Conservation (phyloP, 2,797 vertebrate species). For the Prunella strophiata region DNA sequence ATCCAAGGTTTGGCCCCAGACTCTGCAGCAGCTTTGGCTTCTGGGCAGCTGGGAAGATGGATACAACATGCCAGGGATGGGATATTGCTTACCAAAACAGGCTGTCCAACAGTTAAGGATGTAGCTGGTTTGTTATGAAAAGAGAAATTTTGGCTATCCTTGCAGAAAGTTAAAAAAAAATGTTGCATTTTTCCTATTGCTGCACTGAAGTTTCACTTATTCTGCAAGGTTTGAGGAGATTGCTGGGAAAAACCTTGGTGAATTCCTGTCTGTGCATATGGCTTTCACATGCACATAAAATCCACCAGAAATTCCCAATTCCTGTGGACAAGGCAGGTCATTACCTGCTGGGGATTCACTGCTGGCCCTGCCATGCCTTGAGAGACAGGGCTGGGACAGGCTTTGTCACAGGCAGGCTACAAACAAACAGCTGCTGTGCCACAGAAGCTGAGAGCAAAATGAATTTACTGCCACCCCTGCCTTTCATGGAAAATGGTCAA, state of each 20-base stretch:
- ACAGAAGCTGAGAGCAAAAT: background rate
- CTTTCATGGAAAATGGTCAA: background rate
- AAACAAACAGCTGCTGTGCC: background rate
- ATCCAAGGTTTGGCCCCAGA: background rate
- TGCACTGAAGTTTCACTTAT: background rate
- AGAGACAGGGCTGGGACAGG: background rate
- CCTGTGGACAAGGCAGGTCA: background rate
- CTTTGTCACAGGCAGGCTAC: background rate
- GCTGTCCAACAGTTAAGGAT: background rate
- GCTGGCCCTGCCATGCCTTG: background rate
- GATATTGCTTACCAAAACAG: background rate
- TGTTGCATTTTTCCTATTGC: background rate
- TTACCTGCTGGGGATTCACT: background rate
- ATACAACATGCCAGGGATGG: background rate
- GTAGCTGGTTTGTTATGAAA: background rate
- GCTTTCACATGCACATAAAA: background rate
- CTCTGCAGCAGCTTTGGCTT: background rate
- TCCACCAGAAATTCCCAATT: background rate
- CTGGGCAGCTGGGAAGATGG: background rate
- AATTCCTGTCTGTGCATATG: accelerated
- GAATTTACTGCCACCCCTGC: background rate
- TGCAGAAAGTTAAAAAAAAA: background rate
- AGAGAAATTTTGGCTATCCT: background rate
- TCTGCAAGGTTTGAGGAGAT: background rate
- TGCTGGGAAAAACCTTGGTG: background rate